Percentiles rank a stretch among this genome's conserved stretches.
Conservation (phyloP, 2,797 vertebrate species). For the Potorous gilbertii region DNA sequence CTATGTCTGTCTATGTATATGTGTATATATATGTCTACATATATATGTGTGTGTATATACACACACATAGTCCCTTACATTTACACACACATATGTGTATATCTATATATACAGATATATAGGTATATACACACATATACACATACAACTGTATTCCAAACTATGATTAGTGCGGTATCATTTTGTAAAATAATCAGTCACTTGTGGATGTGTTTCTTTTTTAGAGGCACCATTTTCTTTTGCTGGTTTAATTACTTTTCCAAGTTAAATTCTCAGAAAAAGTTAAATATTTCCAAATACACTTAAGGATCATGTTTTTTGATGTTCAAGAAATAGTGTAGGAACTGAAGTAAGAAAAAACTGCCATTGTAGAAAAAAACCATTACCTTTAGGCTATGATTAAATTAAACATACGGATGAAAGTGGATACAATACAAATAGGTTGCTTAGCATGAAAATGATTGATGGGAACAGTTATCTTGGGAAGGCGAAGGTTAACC, state of each 20-base stretch:
- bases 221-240: slow-evolving; percentile 12
- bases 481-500: neutral
- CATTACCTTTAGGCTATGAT: slow-evolving; percentile 25
- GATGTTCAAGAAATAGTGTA: slow-evolving; percentile 4
- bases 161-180: neutral
- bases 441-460: slow-evolving; percentile 42
- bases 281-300: slow-evolving; percentile 39
- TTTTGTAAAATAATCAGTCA: slow-evolving; percentile 9
- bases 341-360: slow-evolving; percentile 42
- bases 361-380: slow-evolving; percentile 13
- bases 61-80: neutral
- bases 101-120: neutral
- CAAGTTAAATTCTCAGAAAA: slow-evolving; percentile 42
- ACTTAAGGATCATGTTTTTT: slow-evolving; percentile 47
- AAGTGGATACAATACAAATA: slow-evolving; percentile 25
- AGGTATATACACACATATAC: neutral
- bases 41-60: too few species aligned
- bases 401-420: slow-evolving; percentile 12
- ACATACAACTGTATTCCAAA: neutral
- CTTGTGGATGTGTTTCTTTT: neutral
- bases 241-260: slow-evolving; percentile 39
- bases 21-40: neutral
- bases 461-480: neutral
- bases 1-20: neutral
- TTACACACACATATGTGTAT: neutral